Evolutionary conservation across 2,888 invertebrate genomes (phyloP).

Genomic region (Platycheirus rosarum): DNA sequence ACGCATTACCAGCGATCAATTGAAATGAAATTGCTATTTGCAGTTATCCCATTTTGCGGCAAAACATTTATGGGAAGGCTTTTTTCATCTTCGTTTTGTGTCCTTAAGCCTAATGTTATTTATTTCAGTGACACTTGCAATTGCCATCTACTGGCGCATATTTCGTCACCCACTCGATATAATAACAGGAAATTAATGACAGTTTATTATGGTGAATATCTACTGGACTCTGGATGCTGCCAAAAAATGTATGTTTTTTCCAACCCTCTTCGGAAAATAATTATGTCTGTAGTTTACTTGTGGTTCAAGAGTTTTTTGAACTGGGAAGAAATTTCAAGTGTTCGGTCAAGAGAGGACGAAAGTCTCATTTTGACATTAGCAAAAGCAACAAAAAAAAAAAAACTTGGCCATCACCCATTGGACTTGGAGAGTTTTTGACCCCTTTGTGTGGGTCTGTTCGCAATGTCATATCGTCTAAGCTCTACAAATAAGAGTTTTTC

Average conservation of each 20-base stretch:
- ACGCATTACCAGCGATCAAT: slow-evolving; percentile 74
- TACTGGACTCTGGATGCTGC: slow-evolving; percentile 44
- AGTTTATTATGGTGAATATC: slow-evolving; percentile 60
- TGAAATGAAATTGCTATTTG: slow-evolving; percentile 73
- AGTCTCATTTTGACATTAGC: slow-evolving; percentile 42
- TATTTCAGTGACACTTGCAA: slow-evolving; percentile 63
- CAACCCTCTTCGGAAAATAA: slow-evolving; percentile 31
- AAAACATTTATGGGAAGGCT: slow-evolving; percentile 34
- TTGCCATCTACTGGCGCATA: slow-evolving; percentile 31
- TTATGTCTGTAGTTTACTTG: slow-evolving; percentile 70
- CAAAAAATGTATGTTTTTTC: slow-evolving; percentile 30
- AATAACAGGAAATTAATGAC: slow-evolving; percentile 70
- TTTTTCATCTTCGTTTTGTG: slow-evolving; percentile 36
- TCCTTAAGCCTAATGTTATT: slow-evolving; percentile 47
- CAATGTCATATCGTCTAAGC: slow-evolving; percentile 61
- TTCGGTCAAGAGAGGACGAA: slow-evolving; percentile 57
- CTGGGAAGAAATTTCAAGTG: slow-evolving; percentile 60
- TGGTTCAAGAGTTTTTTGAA: slow-evolving; percentile 50
- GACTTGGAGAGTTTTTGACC: slow-evolving; percentile 56
- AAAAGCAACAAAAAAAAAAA: slow-evolving; percentile 22
- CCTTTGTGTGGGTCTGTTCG: slow-evolving; percentile 60
- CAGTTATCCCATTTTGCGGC: slow-evolving; percentile 54
- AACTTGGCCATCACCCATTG: slow-evolving; percentile 67
- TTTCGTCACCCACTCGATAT: slow-evolving; percentile 41
- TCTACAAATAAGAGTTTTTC: slow-evolving; percentile 51